A percentile compares a stretch with the other conserved stretches of the same genome.
Evolutionary conservation across 2,113 vertebrate genomes (phyloP).

Genomic region (Pseudorhombus dupliciocellatus): DNA sequence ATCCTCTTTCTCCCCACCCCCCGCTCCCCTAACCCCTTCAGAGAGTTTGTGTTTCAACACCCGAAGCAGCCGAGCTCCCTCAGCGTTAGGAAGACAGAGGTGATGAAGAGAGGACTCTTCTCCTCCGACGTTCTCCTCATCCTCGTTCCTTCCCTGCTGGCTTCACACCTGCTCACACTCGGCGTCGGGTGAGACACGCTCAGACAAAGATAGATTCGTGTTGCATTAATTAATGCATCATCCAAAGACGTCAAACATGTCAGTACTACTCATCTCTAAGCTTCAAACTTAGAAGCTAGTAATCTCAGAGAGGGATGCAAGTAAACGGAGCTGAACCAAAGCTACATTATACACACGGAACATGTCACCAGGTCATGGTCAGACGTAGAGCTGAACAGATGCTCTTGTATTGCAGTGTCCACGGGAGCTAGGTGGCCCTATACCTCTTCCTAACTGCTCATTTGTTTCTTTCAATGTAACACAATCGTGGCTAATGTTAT

Average conservation of each 20-base stretch:
- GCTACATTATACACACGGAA: no score
- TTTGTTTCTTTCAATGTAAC: neutral
- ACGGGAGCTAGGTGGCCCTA: neutral
- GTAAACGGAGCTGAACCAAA: no score
- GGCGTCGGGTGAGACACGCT: conserved; percentile 67
- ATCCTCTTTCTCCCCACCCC: neutral
- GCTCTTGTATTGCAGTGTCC: neutral
- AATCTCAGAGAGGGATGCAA: no score
- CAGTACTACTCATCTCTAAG: neutral
- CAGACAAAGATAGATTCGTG: neutral
- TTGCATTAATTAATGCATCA: neutral
- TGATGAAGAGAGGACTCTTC: conserved; percentile 82
- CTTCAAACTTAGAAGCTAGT: neutral
- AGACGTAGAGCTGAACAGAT: neutral
- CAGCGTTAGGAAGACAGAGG: conserved; percentile 79
- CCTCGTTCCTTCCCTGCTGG: conserved; percentile 72
- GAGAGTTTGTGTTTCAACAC: conserved; percentile 83
- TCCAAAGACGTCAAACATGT: no score
- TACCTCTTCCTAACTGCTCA: neutral
- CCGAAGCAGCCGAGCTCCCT: conserved; percentile 76
- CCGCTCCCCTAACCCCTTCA: conserved; percentile 36
- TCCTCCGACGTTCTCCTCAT: conserved; percentile 75
- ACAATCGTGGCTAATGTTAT: neutral
- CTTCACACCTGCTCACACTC: conserved; percentile 75
- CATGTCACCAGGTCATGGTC: no score